A percentile compares a stretch with the other conserved stretches of the same genome.
Evolutionary conservation across 2,888 invertebrate species (phyloP).

Genomic region (Orthosia incerta): DNA sequence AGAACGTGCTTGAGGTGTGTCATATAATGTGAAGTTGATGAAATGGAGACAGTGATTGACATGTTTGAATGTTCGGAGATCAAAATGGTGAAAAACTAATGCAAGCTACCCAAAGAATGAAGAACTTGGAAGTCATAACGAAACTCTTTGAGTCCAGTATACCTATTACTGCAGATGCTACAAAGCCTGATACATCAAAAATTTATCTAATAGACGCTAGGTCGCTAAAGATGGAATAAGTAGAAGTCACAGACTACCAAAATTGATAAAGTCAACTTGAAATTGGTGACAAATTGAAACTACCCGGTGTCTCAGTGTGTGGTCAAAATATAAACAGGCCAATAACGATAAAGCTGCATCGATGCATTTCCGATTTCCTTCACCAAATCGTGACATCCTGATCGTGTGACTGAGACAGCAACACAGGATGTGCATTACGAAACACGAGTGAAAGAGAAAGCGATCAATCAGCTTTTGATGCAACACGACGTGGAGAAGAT

Average conservation of each 20-base stretch:
- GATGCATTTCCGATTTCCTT: conserved; percentile 65
- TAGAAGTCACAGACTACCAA: background rate
- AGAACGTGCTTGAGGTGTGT: background rate
- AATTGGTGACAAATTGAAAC: background rate
- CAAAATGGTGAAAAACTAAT: background rate
- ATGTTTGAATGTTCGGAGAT: background rate
- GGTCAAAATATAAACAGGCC: conserved; percentile 30
- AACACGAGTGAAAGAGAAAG: conserved; percentile 69
- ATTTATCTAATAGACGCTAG: background rate
- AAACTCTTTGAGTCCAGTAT: background rate
- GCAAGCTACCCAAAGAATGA: background rate
- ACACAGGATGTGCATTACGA: conserved; percentile 57
- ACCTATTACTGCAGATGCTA: background rate
- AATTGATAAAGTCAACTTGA: background rate
- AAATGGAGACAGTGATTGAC: background rate
- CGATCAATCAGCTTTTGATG: conserved; percentile 56
- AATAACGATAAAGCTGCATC: conserved; percentile 23
- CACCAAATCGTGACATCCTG: conserved; percentile 65
- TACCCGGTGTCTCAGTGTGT: conserved; percentile 15
- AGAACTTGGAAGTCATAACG: too few relatives aligned
- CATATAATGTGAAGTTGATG: conserved; percentile 5
- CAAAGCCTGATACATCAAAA: background rate
- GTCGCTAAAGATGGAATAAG: background rate
- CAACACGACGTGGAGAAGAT: conserved; percentile 55
- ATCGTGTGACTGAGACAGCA: conserved; percentile 41